Base-by-base conservation (phyloP, 2,113 vertebrate genomes). In the Chaetodon trifascialis region DNA sequence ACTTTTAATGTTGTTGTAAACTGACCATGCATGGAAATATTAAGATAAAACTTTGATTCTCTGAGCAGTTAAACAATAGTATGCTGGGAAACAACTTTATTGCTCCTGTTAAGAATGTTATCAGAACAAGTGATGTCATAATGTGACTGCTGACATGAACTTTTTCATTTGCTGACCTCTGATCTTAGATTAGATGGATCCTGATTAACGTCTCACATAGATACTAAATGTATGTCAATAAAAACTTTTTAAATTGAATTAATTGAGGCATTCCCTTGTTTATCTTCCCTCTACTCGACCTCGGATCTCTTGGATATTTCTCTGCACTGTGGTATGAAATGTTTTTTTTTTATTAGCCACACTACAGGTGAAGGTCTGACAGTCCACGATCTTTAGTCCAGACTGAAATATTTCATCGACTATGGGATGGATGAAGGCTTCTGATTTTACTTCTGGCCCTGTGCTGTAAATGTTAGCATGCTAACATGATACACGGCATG, bases 41-140 rank as follows among this genome's bases (percentile, higher is more conserved):
- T 10, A 10, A 47, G 5, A 42, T 0, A 38, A 17, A 67, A 17
- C 3, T 59, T 0, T 12, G 9, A n/a, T 44, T 5, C 7, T 42
- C 11, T 7, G 42, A 42, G 5, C 11, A 14, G 72, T 70, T 62
- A 71, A 76, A 19, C 49, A 72, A 79, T 75, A 72, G 5, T 25
- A 11, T 11, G 30, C 3, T 4, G 54, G 3, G 11, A 11, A 25
- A 1, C 52, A 7, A 19, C 11, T 51, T 79, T 42, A 51, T 15
- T 63, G 54, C 38, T 14, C 38, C 4, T 5, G 21, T 47, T 2
- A 11, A 62, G 63, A 38, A 65, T 66, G 6, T 44, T 17, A 42
- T 19, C 11, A 40, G 15, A 38, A 15, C 46, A 16, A 15, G 5
- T 49, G 14, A 49, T 4, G 4, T 16, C 34, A 62, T 12, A 17